These are phyloP conservation scores for Porites evermanni DNA, from an alignment of 92 coral and sea anemone genomes.

Conservation along the genomic window DNA sequence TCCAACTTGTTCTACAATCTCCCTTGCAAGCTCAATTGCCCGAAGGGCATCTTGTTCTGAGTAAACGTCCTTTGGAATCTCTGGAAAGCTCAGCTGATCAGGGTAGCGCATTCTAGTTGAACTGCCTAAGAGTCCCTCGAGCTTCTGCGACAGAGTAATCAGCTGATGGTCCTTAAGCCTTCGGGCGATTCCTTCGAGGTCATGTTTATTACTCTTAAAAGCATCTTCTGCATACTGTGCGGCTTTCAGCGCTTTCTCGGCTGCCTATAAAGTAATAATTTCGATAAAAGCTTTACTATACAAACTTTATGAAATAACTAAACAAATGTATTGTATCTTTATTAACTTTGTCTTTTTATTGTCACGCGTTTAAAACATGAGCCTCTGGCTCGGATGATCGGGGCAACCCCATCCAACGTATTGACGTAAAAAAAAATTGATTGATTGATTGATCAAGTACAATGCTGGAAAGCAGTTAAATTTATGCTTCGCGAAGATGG, in stretches of 20 bases:
- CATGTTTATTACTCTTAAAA: conserved; percentile 51
- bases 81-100: conserved; percentile 59
- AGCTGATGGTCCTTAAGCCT: conserved; percentile 45
- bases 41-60: conserved; percentile 12
- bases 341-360: too few relatives aligned
- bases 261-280: conserved; percentile 46
- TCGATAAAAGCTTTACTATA: too few relatives aligned
- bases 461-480: too few relatives aligned
- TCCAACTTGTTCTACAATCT: conserved; percentile 42
- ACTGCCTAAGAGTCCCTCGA: conserved; percentile 51
- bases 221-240: conserved; percentile 72
- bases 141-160: conserved; percentile 31
- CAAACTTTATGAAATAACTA: too few relatives aligned
- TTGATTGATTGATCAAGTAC: too few relatives aligned
- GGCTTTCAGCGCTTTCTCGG: conserved; percentile 82
- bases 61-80: conserved; percentile 77
- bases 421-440: too few relatives aligned
- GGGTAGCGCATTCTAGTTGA: conserved; percentile 88
- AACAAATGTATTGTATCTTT: too few relatives aligned
- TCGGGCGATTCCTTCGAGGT: conserved; percentile 35
- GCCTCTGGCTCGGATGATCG: too few relatives aligned
- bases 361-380: too few relatives aligned
- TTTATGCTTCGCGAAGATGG: too few relatives aligned
- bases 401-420: too few relatives aligned
- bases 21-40: conserved; percentile 48